Evolutionary conservation across 2,797 vertebrate species (phyloP).

Genomic region (Dendrocincla fuliginosa): DNA sequence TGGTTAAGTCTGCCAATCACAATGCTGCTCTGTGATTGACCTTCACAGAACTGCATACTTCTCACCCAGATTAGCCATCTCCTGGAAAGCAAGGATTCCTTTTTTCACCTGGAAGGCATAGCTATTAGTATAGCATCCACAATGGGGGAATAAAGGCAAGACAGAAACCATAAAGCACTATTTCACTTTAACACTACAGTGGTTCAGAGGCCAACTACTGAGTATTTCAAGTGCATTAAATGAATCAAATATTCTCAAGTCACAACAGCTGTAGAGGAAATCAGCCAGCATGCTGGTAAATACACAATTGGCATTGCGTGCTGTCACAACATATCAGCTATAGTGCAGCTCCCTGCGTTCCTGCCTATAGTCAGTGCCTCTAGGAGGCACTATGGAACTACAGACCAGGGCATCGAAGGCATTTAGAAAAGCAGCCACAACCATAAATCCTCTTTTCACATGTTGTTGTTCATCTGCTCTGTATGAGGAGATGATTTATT

Average conservation of each 20-base stretch:
- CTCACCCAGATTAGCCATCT: not conserved
- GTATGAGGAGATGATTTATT: conserved; percentile 60
- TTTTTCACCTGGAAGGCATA: not conserved
- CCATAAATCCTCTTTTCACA: conserved; percentile 47
- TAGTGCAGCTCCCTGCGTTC: not conserved
- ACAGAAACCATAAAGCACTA: not conserved
- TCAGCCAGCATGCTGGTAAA: not conserved
- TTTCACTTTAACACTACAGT: not conserved
- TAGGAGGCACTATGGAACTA: conserved; percentile 61
- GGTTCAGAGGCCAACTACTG: not conserved
- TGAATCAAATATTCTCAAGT: not conserved
- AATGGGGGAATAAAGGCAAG: not conserved
- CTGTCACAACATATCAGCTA: not conserved
- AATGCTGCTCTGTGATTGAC: not conserved
- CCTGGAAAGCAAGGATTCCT: not conserved
- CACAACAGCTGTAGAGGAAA: conserved; percentile 15
- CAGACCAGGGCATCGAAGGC: not conserved
- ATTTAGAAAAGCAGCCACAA: not conserved
- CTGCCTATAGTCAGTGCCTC: not conserved
- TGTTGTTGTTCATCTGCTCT: conserved; percentile 51
- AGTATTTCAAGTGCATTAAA: not conserved
- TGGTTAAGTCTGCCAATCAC: not conserved
- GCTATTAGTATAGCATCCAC: not conserved
- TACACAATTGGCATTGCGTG: not conserved
- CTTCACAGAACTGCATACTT: not conserved